Percentiles rank a stretch among this genome's conserved stretches.
These are phyloP conservation scores for Pristionchus arcanus DNA, from an alignment of 2,888 invertebrate species.

Conservation along the genomic window DNA sequence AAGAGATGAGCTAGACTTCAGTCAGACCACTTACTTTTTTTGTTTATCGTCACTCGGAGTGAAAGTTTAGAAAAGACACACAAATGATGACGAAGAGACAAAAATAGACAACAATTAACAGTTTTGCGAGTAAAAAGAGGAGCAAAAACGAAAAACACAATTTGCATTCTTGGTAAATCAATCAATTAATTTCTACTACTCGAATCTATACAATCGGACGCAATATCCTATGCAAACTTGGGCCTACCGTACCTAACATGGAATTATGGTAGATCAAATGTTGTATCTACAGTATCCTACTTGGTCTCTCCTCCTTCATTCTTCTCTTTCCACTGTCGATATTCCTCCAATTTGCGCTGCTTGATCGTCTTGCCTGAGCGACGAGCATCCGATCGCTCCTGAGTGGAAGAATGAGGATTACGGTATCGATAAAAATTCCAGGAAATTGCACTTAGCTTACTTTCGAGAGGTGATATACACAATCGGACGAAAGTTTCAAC, in stretches of 20 bases:
- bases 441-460: not conserved
- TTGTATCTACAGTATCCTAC: constrained; percentile 14
- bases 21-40: not conserved
- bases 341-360: constrained; percentile 73
- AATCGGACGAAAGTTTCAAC: not conserved
- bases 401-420: not conserved
- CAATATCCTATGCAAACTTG: not conserved
- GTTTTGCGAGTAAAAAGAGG: constrained; percentile 14
- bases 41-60: constrained; percentile 23
- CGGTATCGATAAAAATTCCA: not conserved
- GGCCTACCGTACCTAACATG: not conserved
- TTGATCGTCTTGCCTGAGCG: constrained; percentile 68
- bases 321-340: constrained; percentile 73
- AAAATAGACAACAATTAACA: constrained; percentile 35
- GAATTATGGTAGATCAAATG: not conserved
- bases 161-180: not conserved
- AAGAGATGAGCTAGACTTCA: not conserved
- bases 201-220: constrained; percentile 3
- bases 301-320: constrained; percentile 43
- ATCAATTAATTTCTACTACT: constrained; percentile 6
- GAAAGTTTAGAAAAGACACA: constrained; percentile 10
- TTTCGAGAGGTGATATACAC: too few species aligned
- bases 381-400: constrained; percentile 60
- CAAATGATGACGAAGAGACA: constrained; percentile 28
- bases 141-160: not conserved